These are phyloP conservation scores for Drosophila burlai DNA, from an alignment of 1,140 invertebrate genomes.

Conservation along the genomic window DNA sequence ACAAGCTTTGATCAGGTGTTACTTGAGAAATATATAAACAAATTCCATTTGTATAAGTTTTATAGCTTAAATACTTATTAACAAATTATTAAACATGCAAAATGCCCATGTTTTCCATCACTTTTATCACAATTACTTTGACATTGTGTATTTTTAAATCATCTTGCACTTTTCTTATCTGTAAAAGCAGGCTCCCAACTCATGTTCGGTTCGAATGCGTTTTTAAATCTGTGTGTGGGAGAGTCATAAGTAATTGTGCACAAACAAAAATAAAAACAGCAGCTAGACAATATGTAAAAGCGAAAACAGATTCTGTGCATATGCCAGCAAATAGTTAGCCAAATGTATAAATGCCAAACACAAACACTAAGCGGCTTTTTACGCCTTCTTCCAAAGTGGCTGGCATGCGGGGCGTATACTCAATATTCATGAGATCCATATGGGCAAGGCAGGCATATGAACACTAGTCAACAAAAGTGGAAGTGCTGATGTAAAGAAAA, in stretches of 20 bases:
- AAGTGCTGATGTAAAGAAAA: conserved; percentile 1
- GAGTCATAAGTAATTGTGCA: conserved; percentile 29
- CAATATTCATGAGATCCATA: conserved; percentile 70
- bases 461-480: conserved; percentile 38
- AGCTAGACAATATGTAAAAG: conserved; percentile 14
- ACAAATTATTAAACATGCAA: neutral
- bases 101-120: conserved; percentile 5
- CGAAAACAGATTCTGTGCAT: conserved; percentile 44
- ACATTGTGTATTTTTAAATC: conserved; percentile 7
- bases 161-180: conserved; percentile 38
- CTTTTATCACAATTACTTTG: conserved; percentile 7
- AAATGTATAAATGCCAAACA: conserved; percentile 45
- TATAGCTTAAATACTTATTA: neutral
- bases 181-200: conserved; percentile 1
- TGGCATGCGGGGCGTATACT: conserved; percentile 65
- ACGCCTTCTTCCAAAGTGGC: conserved; percentile 20
- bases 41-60: neutral
- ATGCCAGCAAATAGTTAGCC: conserved; percentile 52
- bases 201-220: conserved; percentile 8
- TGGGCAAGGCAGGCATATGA: conserved; percentile 52
- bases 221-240: conserved; percentile 20
- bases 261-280: conserved; percentile 27
- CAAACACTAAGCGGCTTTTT: conserved; percentile 24
- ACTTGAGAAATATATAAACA: neutral
- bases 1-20: neutral